Conservation (phyloP, 2,797 vertebrate species). For the Gadopsis bispinosus region DNA sequence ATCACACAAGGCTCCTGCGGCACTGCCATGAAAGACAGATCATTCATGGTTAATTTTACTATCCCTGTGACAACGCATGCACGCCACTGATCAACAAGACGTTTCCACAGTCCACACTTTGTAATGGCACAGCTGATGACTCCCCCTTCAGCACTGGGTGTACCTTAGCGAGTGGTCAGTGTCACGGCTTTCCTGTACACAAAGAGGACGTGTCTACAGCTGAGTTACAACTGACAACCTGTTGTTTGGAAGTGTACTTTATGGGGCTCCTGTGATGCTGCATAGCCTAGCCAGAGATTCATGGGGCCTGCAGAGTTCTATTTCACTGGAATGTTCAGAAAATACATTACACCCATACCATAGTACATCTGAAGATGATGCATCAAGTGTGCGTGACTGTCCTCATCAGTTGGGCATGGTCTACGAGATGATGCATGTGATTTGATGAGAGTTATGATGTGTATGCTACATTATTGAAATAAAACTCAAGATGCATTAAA, state of each 20-base stretch:
- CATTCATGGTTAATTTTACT: constrained; percentile 78
- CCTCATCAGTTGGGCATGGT: constrained; percentile 4
- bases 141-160: constrained; percentile 28
- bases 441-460: neutral
- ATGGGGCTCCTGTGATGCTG: constrained; percentile 26
- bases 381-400: constrained; percentile 10
- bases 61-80: constrained; percentile 58
- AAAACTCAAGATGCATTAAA: constrained; percentile 3
- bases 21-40: constrained; percentile 65
- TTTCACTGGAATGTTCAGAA: constrained; percentile 12
- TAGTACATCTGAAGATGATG: constrained; percentile 15
- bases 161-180: constrained; percentile 45
- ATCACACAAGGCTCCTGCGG: constrained; percentile 75
- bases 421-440: neutral
- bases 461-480: constrained; percentile 1
- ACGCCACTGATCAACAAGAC: constrained; percentile 53
- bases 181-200: constrained; percentile 52
- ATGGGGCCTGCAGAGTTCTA: constrained; percentile 9
- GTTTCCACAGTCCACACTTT: constrained; percentile 23
- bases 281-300: constrained; percentile 16
- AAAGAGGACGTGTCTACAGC: constrained; percentile 53
- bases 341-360: constrained; percentile 12
- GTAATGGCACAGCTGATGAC: constrained; percentile 43
- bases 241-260: constrained; percentile 42
- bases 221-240: constrained; percentile 38